A percentile compares a stretch with the other conserved stretches of the same genome.
phyloP scores from a whole-genome alignment of 2,888 invertebrate genomes.

The Clostera curtula region DNA sequence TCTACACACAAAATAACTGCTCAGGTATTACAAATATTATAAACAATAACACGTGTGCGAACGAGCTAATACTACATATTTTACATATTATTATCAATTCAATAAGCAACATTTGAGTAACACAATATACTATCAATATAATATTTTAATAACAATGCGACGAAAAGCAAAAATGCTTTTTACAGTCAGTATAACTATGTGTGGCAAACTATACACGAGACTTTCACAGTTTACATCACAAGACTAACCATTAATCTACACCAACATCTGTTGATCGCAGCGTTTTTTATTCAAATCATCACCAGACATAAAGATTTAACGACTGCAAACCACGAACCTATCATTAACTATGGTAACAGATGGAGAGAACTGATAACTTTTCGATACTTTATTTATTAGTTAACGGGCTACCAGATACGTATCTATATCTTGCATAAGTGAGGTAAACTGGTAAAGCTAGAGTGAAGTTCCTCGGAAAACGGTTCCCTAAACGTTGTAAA shows the following conservation, averaged over 20 bases:
- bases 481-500: no score
- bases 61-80: no score
- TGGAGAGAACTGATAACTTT: slow-evolving; percentile 31
- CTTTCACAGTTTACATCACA: slow-evolving; percentile 17
- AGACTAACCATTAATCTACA: slow-evolving; percentile 17
- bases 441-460: slow-evolving; percentile 28
- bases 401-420: slow-evolving; percentile 41
- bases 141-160: no score
- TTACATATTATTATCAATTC: no score
- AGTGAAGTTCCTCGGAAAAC: no score
- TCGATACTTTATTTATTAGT: slow-evolving; percentile 51
- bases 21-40: no score
- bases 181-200: not conserved
- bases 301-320: slow-evolving; percentile 12
- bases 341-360: slow-evolving; percentile 27
- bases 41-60: no score
- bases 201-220: slow-evolving; percentile 11
- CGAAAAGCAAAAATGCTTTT: no score
- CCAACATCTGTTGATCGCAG: slow-evolving; percentile 12
- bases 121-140: no score
- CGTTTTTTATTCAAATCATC: slow-evolving; percentile 10
- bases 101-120: no score
- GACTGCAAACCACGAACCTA: slow-evolving; percentile 18
- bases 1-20: no score
- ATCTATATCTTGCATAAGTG: slow-evolving; percentile 47